A percentile compares a stretch with the other conserved stretches of the same genome.
These are phyloP conservation scores for Pseudotriccus pelzelni DNA, from an alignment of 2,797 vertebrate genomes.

Conservation along the genomic window DNA sequence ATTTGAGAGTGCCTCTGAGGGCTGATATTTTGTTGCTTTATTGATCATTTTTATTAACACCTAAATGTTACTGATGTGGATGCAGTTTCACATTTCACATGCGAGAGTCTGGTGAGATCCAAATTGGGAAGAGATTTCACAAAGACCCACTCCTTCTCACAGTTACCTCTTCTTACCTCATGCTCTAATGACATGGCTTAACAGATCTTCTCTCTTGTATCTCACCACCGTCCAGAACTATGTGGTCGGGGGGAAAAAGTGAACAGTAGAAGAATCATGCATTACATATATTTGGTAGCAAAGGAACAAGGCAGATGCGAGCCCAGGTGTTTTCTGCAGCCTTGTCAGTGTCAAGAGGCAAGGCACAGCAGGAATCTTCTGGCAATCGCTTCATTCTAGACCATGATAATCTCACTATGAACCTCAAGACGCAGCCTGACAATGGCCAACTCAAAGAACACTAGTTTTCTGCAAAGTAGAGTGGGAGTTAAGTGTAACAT, in stretches of 20 bases:
- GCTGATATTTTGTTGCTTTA: not conserved
- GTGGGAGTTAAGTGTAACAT: not conserved
- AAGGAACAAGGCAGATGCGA: not conserved
- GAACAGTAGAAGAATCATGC: not conserved
- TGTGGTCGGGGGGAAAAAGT: fast-evolving
- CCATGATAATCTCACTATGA: not conserved
- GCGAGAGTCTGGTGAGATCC: not conserved
- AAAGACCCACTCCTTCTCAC: not conserved
- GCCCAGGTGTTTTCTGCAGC: not conserved
- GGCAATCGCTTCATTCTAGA: not conserved
- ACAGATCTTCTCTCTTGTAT: not conserved
- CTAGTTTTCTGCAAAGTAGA: not conserved
- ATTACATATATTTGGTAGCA: not conserved
- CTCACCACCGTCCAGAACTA: not conserved
- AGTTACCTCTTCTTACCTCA: not conserved
- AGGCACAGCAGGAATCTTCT: not conserved
- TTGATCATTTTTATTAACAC: not conserved
- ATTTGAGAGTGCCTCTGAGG: not conserved
- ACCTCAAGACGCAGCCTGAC: not conserved
- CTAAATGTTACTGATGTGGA: not conserved
- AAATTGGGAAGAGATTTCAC: not conserved
- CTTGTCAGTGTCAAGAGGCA: not conserved
- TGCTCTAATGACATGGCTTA: not conserved
- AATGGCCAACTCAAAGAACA: not conserved
- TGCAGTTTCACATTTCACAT: not conserved